Conservation (phyloP, 2,797 vertebrate species). For the Rhabdomys pumilio region DNA sequence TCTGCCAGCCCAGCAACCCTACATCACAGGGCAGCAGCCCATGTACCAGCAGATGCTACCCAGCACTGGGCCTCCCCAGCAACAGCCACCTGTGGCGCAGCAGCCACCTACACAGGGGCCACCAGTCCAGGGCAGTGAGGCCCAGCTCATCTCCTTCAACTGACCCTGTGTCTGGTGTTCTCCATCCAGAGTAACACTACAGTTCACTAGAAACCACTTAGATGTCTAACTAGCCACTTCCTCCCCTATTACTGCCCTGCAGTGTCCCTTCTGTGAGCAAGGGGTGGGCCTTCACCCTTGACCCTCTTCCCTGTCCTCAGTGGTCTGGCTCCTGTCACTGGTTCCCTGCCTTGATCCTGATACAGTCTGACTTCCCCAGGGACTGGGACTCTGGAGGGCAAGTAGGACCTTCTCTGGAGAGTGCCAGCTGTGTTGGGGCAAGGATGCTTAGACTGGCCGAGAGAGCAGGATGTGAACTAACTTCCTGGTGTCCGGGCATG, state of each 20-base stretch:
- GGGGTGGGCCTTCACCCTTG: constrained; percentile 1
- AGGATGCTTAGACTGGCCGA: background rate
- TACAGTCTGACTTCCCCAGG: constrained; percentile 8
- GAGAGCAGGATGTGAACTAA: background rate
- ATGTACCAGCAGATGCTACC: constrained; percentile 97
- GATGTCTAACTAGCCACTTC: constrained; percentile 63
- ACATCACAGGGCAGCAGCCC: constrained; percentile 95
- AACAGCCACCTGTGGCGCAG: constrained; percentile 86
- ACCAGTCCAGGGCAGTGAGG: constrained; percentile 90
- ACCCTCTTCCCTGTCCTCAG: constrained; percentile 57
- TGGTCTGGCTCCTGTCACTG: constrained; percentile 68
- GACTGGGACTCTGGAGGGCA: background rate
- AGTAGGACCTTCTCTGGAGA: background rate
- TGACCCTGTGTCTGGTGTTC: constrained; percentile 85
- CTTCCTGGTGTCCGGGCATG: background rate
- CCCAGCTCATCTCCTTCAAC: constrained; percentile 99
- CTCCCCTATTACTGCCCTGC: background rate
- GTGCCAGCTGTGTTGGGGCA: background rate
- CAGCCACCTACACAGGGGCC: constrained; percentile 86
- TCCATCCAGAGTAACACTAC: constrained; percentile 79
- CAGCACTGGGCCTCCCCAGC: constrained; percentile 91
- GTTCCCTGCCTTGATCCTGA: constrained; percentile 26
- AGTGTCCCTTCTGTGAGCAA: background rate
- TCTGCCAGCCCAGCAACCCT: constrained; percentile 94
- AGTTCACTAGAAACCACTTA: constrained; percentile 54